Percentiles rank a stretch among this genome's conserved stretches.
Evolutionary conservation across 1,140 invertebrate species (phyloP).

Genomic region (Ctenoplectra terminalis): DNA sequence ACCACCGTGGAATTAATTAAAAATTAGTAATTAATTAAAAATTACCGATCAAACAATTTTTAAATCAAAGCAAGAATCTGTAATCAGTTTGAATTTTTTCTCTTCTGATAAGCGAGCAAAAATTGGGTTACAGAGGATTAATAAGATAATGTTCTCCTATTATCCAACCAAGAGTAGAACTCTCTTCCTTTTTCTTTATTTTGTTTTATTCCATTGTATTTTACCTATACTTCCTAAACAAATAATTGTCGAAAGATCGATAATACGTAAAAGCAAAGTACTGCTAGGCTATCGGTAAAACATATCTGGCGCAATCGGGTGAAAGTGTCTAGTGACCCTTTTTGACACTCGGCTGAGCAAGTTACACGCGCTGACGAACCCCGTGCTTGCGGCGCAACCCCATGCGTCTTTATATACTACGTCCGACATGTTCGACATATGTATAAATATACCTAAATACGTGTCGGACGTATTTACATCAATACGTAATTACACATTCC

Average conservation of each 20-base stretch:
- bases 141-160: not conserved
- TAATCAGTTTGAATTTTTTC: too few species aligned
- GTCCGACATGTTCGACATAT: slow-evolving; percentile 29
- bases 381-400: slow-evolving; percentile 48
- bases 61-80: too few species aligned
- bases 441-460: slow-evolving; percentile 50
- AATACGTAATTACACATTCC: slow-evolving; percentile 25
- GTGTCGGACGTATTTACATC: slow-evolving; percentile 11
- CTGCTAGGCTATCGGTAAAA: slow-evolving; percentile 69
- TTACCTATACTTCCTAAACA: slow-evolving; percentile 37
- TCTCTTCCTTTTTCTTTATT: too few species aligned
- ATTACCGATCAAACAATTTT: too few species aligned
- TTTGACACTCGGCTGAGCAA: slow-evolving; percentile 79
- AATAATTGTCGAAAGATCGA: slow-evolving; percentile 50
- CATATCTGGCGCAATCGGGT: slow-evolving; percentile 78
- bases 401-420: slow-evolving; percentile 29
- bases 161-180: not conserved
- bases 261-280: slow-evolving; percentile 58
- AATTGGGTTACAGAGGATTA: not conserved
- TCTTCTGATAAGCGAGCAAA: too few species aligned
- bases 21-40: too few species aligned
- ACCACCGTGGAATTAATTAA: too few species aligned
- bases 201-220: slow-evolving; percentile 7
- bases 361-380: slow-evolving; percentile 77
- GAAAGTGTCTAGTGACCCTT: slow-evolving; percentile 82